Conservation (phyloP, 2,888 invertebrate genomes). For the Myathropa florea region DNA sequence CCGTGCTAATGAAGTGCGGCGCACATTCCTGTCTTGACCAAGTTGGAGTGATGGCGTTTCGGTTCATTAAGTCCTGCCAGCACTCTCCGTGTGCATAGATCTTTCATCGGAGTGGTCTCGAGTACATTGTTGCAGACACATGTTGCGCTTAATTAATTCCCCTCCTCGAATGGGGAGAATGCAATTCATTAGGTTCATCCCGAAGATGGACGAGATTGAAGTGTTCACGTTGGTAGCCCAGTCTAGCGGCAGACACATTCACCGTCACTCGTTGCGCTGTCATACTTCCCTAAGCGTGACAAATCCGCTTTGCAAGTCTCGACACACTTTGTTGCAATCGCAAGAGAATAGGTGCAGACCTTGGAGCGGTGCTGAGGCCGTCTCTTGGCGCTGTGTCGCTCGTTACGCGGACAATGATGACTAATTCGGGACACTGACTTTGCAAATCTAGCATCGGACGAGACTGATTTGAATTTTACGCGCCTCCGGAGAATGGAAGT, state of each 20-base stretch:
- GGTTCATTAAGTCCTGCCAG: neutral
- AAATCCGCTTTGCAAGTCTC: slow-evolving; percentile 1
- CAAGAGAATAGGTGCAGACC: too few relatives aligned
- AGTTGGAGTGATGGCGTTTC: neutral
- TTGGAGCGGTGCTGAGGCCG: neutral
- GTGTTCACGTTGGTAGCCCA: neutral
- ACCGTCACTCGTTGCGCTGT: slow-evolving; percentile 1
- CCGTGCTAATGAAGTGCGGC: slow-evolving; percentile 5
- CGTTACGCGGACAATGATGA: neutral
- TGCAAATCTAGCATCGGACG: neutral
- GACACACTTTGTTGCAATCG: slow-evolving; percentile 1
- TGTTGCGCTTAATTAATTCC: slow-evolving; percentile 10
- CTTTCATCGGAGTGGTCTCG: neutral
- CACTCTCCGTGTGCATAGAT: too few relatives aligned
- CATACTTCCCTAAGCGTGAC: slow-evolving; percentile 13
- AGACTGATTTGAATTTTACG: neutral
- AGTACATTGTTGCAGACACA: slow-evolving; percentile 11
- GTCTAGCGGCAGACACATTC: neutral
- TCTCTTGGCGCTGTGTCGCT: neutral
- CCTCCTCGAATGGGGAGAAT: neutral
- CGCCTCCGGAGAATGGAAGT: neutral
- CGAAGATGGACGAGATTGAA: neutral
- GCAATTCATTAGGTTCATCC: neutral
- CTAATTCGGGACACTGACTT: neutral
- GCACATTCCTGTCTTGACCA: neutral